These are phyloP conservation scores for Clarias magur DNA, from an alignment of 2,113 vertebrate genomes.

Conservation along the genomic window DNA sequence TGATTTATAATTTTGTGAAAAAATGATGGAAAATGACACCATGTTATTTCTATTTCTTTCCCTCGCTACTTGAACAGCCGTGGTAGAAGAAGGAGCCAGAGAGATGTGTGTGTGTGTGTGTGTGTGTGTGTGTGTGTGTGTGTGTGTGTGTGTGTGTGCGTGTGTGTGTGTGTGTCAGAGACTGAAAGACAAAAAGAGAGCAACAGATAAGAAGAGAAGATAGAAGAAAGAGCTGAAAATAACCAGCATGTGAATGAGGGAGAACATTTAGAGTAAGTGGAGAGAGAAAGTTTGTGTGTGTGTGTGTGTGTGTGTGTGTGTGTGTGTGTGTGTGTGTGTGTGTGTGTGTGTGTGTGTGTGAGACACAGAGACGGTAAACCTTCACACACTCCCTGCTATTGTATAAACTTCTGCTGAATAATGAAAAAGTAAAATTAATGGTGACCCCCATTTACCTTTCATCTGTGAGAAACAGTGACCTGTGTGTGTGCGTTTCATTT, in stretches of 20 bases:
- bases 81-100: not conserved
- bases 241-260: constrained; percentile 10
- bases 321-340: constrained; percentile 17
- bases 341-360: constrained; percentile 9
- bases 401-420: constrained; percentile 49
- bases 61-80: not conserved
- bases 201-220: not conserved
- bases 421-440: constrained; percentile 48
- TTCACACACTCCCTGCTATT: constrained; percentile 46
- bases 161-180: not conserved
- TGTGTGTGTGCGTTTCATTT: constrained; percentile 32
- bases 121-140: not conserved
- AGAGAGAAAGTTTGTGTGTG: not conserved
- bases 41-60: not conserved
- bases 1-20: not conserved
- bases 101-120: constrained; percentile 21
- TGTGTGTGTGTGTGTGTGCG: constrained; percentile 22
- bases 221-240: not conserved
- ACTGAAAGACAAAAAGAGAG: not conserved
- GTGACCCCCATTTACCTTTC: constrained; percentile 19
- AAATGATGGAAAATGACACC: not conserved
- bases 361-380: not conserved
- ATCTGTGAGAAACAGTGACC: constrained; percentile 43
- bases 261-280: not conserved
- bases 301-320: too few relatives aligned